These are phyloP conservation scores for Sarcophaga caerulescens DNA, from an alignment of 2,888 invertebrate species.

Conservation along the genomic window DNA sequence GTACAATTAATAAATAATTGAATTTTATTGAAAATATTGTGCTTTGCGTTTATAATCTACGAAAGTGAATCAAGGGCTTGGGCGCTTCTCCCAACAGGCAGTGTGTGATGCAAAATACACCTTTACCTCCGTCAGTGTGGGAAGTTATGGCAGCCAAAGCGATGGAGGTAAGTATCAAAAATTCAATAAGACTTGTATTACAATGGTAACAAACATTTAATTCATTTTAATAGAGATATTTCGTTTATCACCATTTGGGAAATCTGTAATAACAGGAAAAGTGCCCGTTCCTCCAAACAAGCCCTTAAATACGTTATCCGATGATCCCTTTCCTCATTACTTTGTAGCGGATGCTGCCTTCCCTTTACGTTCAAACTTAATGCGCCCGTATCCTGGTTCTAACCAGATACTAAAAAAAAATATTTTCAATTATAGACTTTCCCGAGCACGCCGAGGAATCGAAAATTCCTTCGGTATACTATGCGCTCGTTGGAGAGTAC, in stretches of 20 bases:
- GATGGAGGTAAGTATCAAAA: no score
- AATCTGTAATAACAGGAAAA: slow-evolving; percentile 3
- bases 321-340: no score
- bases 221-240: slow-evolving; percentile 19
- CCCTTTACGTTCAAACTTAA: slow-evolving; percentile 17
- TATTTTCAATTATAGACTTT: slow-evolving; percentile 26
- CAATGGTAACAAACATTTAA: neutral
- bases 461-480: slow-evolving; percentile 33
- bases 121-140: no score
- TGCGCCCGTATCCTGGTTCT: slow-evolving; percentile 26
- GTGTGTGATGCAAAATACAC: no score
- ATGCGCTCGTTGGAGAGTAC: slow-evolving; percentile 29
- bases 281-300: slow-evolving; percentile 17
- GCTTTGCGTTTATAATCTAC: no score
- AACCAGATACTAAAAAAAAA: slow-evolving; percentile 6
- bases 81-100: no score
- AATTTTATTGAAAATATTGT: no score
- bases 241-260: slow-evolving; percentile 11
- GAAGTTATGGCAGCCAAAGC: no score
- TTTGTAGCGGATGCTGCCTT: slow-evolving; percentile 40
- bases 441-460: slow-evolving; percentile 12
- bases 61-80: no score
- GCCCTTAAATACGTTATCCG: no score
- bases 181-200: no score
- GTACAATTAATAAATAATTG: no score